Conservation (phyloP, 1,140 invertebrate species). For the Drosophila chauvacae region DNA sequence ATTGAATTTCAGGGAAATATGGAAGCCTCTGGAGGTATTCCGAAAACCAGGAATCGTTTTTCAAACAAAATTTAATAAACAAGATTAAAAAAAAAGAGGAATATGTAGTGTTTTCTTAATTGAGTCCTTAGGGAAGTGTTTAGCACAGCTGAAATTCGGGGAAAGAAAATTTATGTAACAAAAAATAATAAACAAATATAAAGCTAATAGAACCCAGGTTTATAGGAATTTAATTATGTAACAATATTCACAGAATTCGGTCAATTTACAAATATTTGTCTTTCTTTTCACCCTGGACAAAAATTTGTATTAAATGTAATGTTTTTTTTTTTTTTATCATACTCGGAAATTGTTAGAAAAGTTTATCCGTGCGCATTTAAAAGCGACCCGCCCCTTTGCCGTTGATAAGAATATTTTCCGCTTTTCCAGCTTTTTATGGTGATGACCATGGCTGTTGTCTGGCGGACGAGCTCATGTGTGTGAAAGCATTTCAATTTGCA, state of each 20-base stretch:
- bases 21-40: no score
- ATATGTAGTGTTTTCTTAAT: neutral
- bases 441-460: conserved; percentile 41
- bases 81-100: neutral
- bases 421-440: conserved; percentile 43
- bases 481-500: conserved; percentile 57
- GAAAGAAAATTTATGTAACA: no score
- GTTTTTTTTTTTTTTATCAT: neutral
- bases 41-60: no score
- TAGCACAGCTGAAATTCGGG: neutral
- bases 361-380: conserved; percentile 9
- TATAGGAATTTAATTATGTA: neutral
- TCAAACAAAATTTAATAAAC: neutral
- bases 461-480: conserved; percentile 29
- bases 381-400: conserved; percentile 11
- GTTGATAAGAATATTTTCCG: conserved; percentile 43
- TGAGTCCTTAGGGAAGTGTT: neutral
- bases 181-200: no score
- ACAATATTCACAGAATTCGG: neutral
- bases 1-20: no score
- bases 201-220: neutral
- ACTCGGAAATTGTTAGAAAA: conserved; percentile 11
- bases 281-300: neutral
- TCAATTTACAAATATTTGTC: neutral
- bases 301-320: neutral